A percentile compares a stretch with the other conserved stretches of the same genome.
phyloP scores from a whole-genome alignment of 2,888 invertebrate genomes.

The Argyra leucocephala region DNA sequence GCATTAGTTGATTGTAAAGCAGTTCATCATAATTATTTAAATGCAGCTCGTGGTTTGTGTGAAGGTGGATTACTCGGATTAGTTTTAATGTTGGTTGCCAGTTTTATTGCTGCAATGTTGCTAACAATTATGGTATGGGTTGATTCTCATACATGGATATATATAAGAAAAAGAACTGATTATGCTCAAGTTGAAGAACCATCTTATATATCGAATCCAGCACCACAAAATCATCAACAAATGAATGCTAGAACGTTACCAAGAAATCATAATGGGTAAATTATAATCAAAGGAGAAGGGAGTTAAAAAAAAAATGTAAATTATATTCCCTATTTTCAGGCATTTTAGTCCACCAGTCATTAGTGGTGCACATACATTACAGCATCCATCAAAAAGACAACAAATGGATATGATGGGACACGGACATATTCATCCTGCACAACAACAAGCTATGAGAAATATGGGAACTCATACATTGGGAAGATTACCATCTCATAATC shows the following conservation, averaged over 20 bases:
- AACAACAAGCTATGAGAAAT: constrained; percentile 46
- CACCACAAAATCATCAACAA: constrained; percentile 46
- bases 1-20: constrained; percentile 74
- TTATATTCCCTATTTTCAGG: constrained; percentile 24
- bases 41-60: constrained; percentile 71
- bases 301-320: constrained; percentile 11
- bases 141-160: constrained; percentile 94
- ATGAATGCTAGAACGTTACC: constrained; percentile 46
- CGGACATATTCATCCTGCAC: constrained; percentile 38
- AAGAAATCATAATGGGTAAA: constrained; percentile 45
- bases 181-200: constrained; percentile 78
- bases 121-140: constrained; percentile 89
- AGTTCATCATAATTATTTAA: constrained; percentile 72
- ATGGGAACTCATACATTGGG: constrained; percentile 58
- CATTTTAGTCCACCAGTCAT: constrained; percentile 44
- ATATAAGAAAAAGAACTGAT: constrained; percentile 77
- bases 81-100: constrained; percentile 76
- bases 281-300: background rate
- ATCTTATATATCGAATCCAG: constrained; percentile 46
- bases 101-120: constrained; percentile 76
- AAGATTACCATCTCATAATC: constrained; percentile 53
- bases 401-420: constrained; percentile 46
- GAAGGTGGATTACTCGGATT: constrained; percentile 73
- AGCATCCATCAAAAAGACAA: constrained; percentile 42
- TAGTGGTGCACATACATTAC: constrained; percentile 43